phyloP scores from a whole-genome alignment of 2,888 invertebrate species.

The Lissonota sp. region DNA sequence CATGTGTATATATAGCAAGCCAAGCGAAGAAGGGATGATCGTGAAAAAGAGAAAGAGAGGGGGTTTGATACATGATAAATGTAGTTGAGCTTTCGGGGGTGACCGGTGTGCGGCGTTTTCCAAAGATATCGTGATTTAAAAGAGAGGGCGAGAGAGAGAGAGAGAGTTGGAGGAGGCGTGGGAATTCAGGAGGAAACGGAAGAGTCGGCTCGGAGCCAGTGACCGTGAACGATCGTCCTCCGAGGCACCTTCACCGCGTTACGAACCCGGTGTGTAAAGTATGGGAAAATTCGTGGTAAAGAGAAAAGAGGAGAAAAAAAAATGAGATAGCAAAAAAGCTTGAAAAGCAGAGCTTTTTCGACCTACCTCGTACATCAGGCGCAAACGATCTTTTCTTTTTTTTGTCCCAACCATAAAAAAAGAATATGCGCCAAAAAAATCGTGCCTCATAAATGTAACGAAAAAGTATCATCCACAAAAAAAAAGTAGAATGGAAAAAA shows the following conservation, averaged over 20 bases:
- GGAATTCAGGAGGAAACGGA: slow-evolving; percentile 48
- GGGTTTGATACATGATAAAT: slow-evolving; percentile 65
- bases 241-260: slow-evolving; percentile 20
- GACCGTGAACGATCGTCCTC: slow-evolving; percentile 55
- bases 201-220: slow-evolving; percentile 53
- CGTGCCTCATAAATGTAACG: neutral
- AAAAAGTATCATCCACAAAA: neutral
- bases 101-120: slow-evolving; percentile 60
- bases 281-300: slow-evolving; percentile 49
- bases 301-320: slow-evolving; percentile 39
- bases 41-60: neutral
- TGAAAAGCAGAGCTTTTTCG: slow-evolving; percentile 35
- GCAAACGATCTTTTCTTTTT: slow-evolving; percentile 1
- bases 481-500: neutral
- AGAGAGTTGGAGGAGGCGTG: slow-evolving; percentile 29
- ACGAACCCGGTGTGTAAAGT: slow-evolving; percentile 45
- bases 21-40: slow-evolving; percentile 35
- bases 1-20: slow-evolving; percentile 10
- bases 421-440: neutral
- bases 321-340: slow-evolving; percentile 21
- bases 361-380: slow-evolving; percentile 38
- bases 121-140: slow-evolving; percentile 70
- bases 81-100: slow-evolving; percentile 66
- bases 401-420: neutral
- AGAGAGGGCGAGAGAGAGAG: slow-evolving; percentile 54